Base-by-base conservation (phyloP, 1,140 invertebrate genomes). In the Phthorimaea operculella region DNA sequence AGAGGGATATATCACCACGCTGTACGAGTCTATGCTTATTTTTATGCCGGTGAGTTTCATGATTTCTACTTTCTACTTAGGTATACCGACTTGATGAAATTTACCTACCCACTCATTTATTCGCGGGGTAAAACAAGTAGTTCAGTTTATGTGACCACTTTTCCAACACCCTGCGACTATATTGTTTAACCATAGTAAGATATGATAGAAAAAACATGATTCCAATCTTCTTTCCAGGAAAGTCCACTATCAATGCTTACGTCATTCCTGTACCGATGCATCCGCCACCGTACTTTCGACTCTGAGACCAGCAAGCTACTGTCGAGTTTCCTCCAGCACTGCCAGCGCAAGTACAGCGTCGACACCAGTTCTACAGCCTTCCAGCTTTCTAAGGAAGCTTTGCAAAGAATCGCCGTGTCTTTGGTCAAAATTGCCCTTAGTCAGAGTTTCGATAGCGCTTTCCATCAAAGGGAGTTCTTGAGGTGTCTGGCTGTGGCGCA, bases 11-110 rank as follows among this genome's bases (percentile, higher is more conserved):
- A 68, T 89, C 8, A 79, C 74, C 11, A 89, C 89, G 1, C 60
- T 92, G 18, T 81, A 79, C 44, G 85, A 88, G 68, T 89, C 89
- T 50, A 86, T 90, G 59, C 68, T 86, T 51, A 89, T 91, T 64
- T 92, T 92, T 74, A 87, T 91, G 74, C 87, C 89, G 57, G 90
- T 91, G 82, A 86, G 84, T 78, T 49, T 21, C n/a, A n/a, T n/a
- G 54, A 54, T 36, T 33, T 36, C n/a, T n/a, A n/a, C n/a, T n/a
- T n/a, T n/a, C n/a, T n/a, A n/a, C n/a, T n/a, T n/a, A n/a, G n/a
- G n/a, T n/a, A n/a, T n/a, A n/a, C n/a, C n/a, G n/a, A n/a, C n/a
- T n/a, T n/a, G n/a, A n/a, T n/a, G n/a, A n/a, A n/a, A n/a, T n/a
- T n/a, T n/a, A n/a, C n/a, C n/a, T n/a, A n/a, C n/a, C n/a, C n/a